Evolutionary conservation across 2,888 invertebrate genomes (phyloP).

Genomic region (Eilema depressum): DNA sequence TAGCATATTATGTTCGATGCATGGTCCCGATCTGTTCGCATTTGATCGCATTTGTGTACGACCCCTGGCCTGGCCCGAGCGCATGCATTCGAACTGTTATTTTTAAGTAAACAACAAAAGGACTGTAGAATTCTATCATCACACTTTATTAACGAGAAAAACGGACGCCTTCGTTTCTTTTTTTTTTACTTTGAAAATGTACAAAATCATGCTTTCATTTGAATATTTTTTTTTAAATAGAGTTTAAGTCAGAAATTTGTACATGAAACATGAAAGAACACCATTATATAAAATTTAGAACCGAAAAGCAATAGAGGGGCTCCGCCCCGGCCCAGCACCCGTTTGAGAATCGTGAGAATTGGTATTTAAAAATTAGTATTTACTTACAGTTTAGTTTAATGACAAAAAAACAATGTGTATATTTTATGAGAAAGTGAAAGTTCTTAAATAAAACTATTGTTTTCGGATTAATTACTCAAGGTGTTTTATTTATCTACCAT

Average conservation of each 20-base stretch:
- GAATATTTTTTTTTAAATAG: conserved; percentile 81
- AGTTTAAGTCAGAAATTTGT: conserved; percentile 83
- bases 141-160: conserved; percentile 79
- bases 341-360: conserved; percentile 80
- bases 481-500: conserved; percentile 79
- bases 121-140: conserved; percentile 85
- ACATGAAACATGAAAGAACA: conserved; percentile 80
- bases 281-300: conserved; percentile 60
- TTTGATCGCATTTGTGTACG: conserved; percentile 73
- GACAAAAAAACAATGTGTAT: conserved; percentile 87
- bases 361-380: conserved; percentile 87
- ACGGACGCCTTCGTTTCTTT: conserved; percentile 72
- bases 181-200: conserved; percentile 82
- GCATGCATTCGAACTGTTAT: conserved; percentile 73
- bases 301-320: conserved; percentile 68
- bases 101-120: conserved; percentile 81
- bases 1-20: conserved; percentile 49
- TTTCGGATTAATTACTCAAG: conserved; percentile 84
- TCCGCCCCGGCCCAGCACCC: conserved; percentile 63
- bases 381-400: conserved; percentile 87
- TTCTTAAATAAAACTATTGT: conserved; percentile 88
- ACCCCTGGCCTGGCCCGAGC: conserved; percentile 40
- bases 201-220: conserved; percentile 86
- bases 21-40: conserved; percentile 60
- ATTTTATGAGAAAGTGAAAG: conserved; percentile 87